phyloP scores from a whole-genome alignment of 1,140 invertebrate genomes.

The Drosophila tsacasi region DNA sequence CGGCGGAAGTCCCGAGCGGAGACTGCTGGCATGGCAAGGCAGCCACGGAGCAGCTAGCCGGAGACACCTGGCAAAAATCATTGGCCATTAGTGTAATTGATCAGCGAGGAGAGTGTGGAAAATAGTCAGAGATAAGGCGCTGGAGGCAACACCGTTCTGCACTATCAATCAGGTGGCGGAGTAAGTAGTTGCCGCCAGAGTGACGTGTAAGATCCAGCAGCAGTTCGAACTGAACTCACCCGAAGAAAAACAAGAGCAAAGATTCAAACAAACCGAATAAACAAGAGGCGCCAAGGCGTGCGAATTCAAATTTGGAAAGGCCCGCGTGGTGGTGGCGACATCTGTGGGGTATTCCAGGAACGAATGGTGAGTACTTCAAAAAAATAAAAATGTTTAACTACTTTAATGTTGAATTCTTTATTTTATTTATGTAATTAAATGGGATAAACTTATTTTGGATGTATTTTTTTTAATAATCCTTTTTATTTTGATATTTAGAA shows the following conservation, averaged over 20 bases:
- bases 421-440: neutral
- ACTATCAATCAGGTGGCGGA: slow-evolving; percentile 64
- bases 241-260: neutral
- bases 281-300: neutral
- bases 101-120: neutral
- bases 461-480: too few relatives aligned
- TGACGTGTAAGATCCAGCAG: slow-evolving; percentile 14
- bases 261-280: slow-evolving; percentile 1
- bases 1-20: slow-evolving; percentile 11
- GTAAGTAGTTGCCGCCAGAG: neutral
- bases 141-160: slow-evolving; percentile 48
- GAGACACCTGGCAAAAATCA: slow-evolving; percentile 62
- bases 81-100: slow-evolving; percentile 71
- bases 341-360: too few relatives aligned
- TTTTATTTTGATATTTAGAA: too few relatives aligned
- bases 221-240: slow-evolving; percentile 3
- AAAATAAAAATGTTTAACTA: too few relatives aligned
- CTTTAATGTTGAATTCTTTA: neutral
- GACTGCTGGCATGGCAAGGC: slow-evolving; percentile 42
- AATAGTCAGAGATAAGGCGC: slow-evolving; percentile 35
- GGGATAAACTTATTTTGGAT: too few relatives aligned
- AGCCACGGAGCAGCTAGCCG: slow-evolving; percentile 20
- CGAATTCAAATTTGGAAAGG: too few relatives aligned
- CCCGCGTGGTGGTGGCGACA: too few relatives aligned
- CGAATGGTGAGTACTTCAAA: too few relatives aligned